Percentiles rank a stretch among this genome's conserved stretches.
Evolutionary conservation across 2,797 vertebrate species (phyloP).

Genomic region (Arrhamphus sclerolepis): DNA sequence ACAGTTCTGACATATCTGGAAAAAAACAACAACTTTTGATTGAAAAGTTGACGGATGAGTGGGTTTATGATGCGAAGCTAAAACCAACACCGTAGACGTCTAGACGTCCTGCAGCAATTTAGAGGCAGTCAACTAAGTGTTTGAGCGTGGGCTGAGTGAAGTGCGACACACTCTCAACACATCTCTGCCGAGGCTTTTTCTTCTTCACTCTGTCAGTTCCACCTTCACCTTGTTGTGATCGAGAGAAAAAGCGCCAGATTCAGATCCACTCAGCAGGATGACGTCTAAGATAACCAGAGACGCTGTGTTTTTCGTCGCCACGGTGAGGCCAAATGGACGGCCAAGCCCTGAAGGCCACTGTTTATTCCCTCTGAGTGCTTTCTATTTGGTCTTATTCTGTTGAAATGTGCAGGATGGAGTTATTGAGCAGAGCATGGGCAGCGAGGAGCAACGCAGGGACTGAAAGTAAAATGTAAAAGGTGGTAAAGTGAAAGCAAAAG

Average conservation of each 20-base stretch:
- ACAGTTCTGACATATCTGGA: too few relatives aligned
- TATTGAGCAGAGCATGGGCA: slow-evolving; percentile 9
- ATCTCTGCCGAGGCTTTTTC: slow-evolving; percentile 19
- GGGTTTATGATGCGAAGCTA: slow-evolving; percentile 3
- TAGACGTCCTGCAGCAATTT: slow-evolving; percentile 28
- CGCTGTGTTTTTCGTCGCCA: slow-evolving; percentile 14
- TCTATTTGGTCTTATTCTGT: slow-evolving; percentile 50
- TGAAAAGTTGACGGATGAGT: not conserved
- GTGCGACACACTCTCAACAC: slow-evolving; percentile 11
- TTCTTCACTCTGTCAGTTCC: slow-evolving; percentile 34
- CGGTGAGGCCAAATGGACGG: slow-evolving; percentile 48
- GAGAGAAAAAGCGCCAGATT: slow-evolving; percentile 44
- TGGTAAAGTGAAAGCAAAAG: not conserved
- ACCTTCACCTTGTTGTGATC: slow-evolving; percentile 35
- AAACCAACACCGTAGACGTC: slow-evolving; percentile 13
- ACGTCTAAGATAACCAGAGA: slow-evolving; percentile 38
- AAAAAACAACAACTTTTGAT: not conserved
- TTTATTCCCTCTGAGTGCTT: slow-evolving; percentile 69
- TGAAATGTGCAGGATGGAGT: slow-evolving; percentile 27
- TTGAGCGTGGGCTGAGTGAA: slow-evolving; percentile 7
- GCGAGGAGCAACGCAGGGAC: not conserved
- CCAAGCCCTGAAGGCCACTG: slow-evolving; percentile 34
- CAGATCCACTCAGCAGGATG: slow-evolving; percentile 39
- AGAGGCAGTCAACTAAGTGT: slow-evolving; percentile 50
- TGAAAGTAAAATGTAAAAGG: not conserved